Evolutionary conservation across 2,113 vertebrate genomes (phyloP), one percentile per base, ranked within the genome.

Genomic region (Empidonax traillii): DNA sequence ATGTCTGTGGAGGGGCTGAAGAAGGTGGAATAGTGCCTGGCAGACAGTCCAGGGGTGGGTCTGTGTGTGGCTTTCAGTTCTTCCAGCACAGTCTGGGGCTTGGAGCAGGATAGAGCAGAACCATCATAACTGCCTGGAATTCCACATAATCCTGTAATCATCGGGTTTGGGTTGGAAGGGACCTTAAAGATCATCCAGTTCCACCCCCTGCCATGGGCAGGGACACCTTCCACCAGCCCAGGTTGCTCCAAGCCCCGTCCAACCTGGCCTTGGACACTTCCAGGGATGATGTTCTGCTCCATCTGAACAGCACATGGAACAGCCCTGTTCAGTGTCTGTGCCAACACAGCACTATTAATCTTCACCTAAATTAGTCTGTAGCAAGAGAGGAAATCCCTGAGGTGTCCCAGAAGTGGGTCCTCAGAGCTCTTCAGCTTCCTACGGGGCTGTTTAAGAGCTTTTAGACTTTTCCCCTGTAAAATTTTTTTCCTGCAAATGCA

Each of bases 41-140:
- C 63, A 44, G 61, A 10, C 15, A 41, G 24, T 3, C 3, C 3
- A 51, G 61, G 41, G 61, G 33, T 49, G 30, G 39, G 44, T 53
- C 73, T n/a, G 1, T 30, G 39, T 8, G 55, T 44, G 80, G 39
- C 41, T 84, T 39, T 33, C 33, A 18, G 59, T 37, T 67, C 80
- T 66, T 61, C 18, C 37, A 49, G 67, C 53, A 12, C 44, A 61
- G 72, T 31, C 3, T 3, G 1, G 44, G 16, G 16, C 27, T n/a
- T 0, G 0, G 28, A 46, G 31, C 2, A 12, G 25, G 52, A 12
- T 2, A 24, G 27, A 77, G 68, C 61, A 88, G 76, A 61, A 52
- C 52, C 13, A 1, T 16, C 80, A 24, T 17, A 76, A 19, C 22
- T 74, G 58, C 61, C 68, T 90, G 65, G 66, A 37, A 56, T 68